Evolutionary conservation across 2,888 invertebrate species (phyloP), one percentile per base, ranked within the genome.

Genomic region (Sinelater perroti): DNA sequence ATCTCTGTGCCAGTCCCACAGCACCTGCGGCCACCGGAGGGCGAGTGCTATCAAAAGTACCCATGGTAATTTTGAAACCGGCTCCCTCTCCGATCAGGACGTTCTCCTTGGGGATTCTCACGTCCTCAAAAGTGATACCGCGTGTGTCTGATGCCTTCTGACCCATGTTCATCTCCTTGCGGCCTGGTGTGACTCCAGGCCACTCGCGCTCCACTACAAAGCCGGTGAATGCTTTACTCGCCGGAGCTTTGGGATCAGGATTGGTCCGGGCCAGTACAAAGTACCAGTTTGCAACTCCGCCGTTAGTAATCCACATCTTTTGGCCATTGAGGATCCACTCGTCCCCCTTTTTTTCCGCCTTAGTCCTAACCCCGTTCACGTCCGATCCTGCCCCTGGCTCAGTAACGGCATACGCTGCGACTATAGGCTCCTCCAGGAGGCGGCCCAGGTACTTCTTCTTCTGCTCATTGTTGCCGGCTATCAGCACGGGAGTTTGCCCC

Each of bases 251-350:
- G 3, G 96, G 96, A 77, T 98, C 95, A 0, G 94, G 87, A 78
- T 94, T 88, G 0, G 97, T 95, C 59, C 97, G 86, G 0, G 97
- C 96, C 63, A 98, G 79, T 33, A 98, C 93, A 76, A 97, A 98
- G 77, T 94, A 91, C 94, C 94, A 98, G 79, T 94, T 96, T 18
- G 98, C 98, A 21, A 94, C 91, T 35, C 95, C 97, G 18, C 95
- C 97, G 75, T 97, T 97, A 44, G 98, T 98, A 72, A 99, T 98
- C 98, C 98, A 99, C 97, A 98, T 98, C 80, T 98, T 98, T 74
- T 95, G 93, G 0, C 98, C 98, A 77, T 78, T 91, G 16, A 98
- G 74, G 61, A 98, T 87, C 82, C 91, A 99, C 73, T 97, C 93
- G 64, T 95, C 91, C 1, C 97, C 96, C 76, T 96, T 96, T 77